phyloP scores from a whole-genome alignment of 2,797 vertebrate species.

The Enoplosus armatus region DNA sequence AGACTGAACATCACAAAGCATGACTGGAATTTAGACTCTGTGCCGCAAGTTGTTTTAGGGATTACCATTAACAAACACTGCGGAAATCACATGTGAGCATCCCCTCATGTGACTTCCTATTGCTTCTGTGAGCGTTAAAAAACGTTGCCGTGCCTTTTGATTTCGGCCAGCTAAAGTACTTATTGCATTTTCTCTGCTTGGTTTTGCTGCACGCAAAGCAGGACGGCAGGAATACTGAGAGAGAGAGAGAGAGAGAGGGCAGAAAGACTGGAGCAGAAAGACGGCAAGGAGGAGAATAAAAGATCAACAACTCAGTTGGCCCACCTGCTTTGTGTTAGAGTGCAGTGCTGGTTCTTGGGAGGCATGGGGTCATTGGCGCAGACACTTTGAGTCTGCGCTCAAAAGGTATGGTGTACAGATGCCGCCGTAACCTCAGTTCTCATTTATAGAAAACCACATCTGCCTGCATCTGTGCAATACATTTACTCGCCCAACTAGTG shows the following conservation, averaged over 20 bases:
- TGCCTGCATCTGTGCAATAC: slow-evolving; percentile 59
- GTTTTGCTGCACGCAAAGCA: slow-evolving; percentile 65
- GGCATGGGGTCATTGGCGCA: slow-evolving; percentile 61
- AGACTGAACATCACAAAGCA: slow-evolving; percentile 66
- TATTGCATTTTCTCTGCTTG: slow-evolving; percentile 72
- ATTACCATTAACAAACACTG: slow-evolving; percentile 79
- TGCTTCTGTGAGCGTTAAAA: slow-evolving; percentile 70
- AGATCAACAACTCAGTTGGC: slow-evolving; percentile 60
- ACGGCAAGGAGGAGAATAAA: slow-evolving; percentile 51
- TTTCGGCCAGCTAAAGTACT: slow-evolving; percentile 62
- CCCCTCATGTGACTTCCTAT: slow-evolving; percentile 80
- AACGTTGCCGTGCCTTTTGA: slow-evolving; percentile 56
- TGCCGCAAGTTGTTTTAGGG: slow-evolving; percentile 69
- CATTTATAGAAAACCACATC: slow-evolving; percentile 63
- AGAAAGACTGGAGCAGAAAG: slow-evolving; percentile 14
- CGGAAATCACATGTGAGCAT: slow-evolving; percentile 76
- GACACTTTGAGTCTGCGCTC: slow-evolving; percentile 60
- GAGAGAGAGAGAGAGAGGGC: slow-evolving; percentile 10
- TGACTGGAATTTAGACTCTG: slow-evolving; percentile 70
- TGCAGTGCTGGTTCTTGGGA: slow-evolving; percentile 53
- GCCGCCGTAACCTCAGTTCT: slow-evolving; percentile 56
- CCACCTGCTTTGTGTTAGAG: slow-evolving; percentile 83
- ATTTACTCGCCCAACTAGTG: slow-evolving; percentile 35
- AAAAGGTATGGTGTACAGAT: slow-evolving; percentile 77
- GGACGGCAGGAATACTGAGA: slow-evolving; percentile 14